Evolutionary conservation across 2,797 vertebrate species (phyloP).

Genomic region (Centropyge bicolor): DNA sequence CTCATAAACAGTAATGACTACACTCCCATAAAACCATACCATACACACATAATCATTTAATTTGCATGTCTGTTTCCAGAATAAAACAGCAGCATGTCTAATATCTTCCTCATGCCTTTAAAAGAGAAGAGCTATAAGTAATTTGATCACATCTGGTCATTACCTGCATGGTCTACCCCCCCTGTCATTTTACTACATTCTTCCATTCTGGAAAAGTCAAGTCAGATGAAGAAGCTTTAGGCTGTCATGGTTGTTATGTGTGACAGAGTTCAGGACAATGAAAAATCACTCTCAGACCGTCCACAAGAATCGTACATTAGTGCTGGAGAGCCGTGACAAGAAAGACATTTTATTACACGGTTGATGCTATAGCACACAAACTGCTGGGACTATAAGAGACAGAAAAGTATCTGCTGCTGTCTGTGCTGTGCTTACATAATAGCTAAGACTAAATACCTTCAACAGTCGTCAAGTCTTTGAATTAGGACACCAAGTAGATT

Average conservation of each 20-base stretch:
- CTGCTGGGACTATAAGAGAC: neutral
- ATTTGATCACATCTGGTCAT: slow-evolving; percentile 50
- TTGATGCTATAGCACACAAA: slow-evolving; percentile 30
- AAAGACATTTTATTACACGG: slow-evolving; percentile 44
- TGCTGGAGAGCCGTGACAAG: slow-evolving; percentile 49
- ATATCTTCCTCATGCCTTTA: slow-evolving; percentile 46
- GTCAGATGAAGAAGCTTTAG: slow-evolving; percentile 55
- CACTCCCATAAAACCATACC: slow-evolving; percentile 41
- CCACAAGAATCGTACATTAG: slow-evolving; percentile 50
- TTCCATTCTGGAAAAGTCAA: slow-evolving; percentile 39
- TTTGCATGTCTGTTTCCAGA: slow-evolving; percentile 18
- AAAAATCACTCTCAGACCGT: slow-evolving; percentile 63
- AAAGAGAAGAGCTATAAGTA: slow-evolving; percentile 40
- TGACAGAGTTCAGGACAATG: slow-evolving; percentile 59
- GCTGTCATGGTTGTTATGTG: slow-evolving; percentile 58
- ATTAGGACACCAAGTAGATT: slow-evolving; percentile 51
- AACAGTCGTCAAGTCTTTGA: slow-evolving; percentile 41
- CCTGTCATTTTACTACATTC: slow-evolving; percentile 36
- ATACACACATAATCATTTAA: slow-evolving; percentile 15
- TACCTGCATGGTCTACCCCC: slow-evolving; percentile 20
- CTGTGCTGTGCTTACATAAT: slow-evolving; percentile 59
- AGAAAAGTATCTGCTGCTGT: neutral
- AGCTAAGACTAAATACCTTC: slow-evolving; percentile 22
- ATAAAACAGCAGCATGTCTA: slow-evolving; percentile 47
- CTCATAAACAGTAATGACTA: slow-evolving; percentile 55